Conservation (phyloP, 2,888 invertebrate species). For the Pollenia amentaria region DNA sequence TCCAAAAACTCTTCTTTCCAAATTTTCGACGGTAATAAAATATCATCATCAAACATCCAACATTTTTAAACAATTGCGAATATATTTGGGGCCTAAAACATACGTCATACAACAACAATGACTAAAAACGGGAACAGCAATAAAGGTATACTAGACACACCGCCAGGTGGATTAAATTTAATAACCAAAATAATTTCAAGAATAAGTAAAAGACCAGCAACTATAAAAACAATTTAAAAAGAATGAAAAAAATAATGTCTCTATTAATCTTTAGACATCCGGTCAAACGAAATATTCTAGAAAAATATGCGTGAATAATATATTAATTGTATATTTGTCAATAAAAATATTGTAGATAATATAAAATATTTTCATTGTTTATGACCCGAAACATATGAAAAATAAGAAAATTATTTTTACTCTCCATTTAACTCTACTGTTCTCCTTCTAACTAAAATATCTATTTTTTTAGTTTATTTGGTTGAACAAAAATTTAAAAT, state of each 20-base stretch:
- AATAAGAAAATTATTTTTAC: conserved; percentile 17
- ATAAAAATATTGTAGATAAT: conserved; percentile 38
- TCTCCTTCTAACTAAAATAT: conserved; percentile 19
- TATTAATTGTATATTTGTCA: conserved; percentile 53
- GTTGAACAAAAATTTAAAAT: conserved; percentile 35
- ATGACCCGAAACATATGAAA: neutral
- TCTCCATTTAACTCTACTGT: conserved; percentile 1
- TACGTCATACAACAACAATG: conserved; percentile 27
- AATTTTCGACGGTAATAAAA: too few species aligned
- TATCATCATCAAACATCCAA: too few species aligned
- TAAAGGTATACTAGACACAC: conserved; percentile 10
- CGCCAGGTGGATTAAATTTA: conserved; percentile 53
- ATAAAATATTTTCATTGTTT: conserved; percentile 8
- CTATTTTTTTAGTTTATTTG: conserved; percentile 27
- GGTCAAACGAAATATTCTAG: conserved; percentile 47
- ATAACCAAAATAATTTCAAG: conserved; percentile 28
- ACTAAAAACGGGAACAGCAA: conserved; percentile 5
- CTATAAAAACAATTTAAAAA: conserved; percentile 21
- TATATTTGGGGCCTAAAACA: conserved; percentile 14
- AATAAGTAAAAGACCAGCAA: conserved; percentile 25
- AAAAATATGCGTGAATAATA: conserved; percentile 59
- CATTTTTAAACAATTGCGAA: too few species aligned
- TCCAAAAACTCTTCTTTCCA: too few species aligned
- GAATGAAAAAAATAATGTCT: neutral
- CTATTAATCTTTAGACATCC: conserved; percentile 49